Conservation (phyloP, 2,888 invertebrate species). For the Hypomecis punctinalis region DNA sequence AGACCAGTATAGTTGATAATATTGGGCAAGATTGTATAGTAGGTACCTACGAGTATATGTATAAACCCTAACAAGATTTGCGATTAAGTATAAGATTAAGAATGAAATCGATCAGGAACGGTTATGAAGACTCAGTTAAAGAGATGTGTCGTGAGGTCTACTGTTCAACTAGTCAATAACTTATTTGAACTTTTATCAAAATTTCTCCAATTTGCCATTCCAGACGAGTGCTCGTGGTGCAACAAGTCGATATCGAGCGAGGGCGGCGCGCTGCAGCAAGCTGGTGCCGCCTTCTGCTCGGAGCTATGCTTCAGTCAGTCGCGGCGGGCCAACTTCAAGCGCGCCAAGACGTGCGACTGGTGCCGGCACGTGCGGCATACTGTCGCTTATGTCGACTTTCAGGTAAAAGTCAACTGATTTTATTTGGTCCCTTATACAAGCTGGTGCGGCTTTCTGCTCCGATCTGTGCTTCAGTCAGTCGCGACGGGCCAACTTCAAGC, state of each 20-base stretch:
- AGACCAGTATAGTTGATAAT: too few relatives aligned
- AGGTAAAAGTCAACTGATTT: conserved; percentile 74
- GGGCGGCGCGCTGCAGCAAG: conserved; percentile 77
- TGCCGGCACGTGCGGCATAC: conserved; percentile 95
- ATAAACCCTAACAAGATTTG: too few relatives aligned
- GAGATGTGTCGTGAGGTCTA: too few relatives aligned
- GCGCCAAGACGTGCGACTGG: conserved; percentile 97
- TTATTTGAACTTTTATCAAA: background rate
- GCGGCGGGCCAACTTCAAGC: conserved; percentile 94
- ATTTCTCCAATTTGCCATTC: conserved; percentile 39
- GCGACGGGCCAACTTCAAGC: conserved; percentile 94
- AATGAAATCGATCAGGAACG: too few relatives aligned
- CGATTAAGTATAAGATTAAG: too few relatives aligned
- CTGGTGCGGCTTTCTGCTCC: conserved; percentile 89
- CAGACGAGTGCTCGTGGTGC: conserved; percentile 91
- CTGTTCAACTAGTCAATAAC: too few relatives aligned
- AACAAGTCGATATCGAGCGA: conserved; percentile 87
- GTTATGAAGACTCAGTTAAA: too few relatives aligned
- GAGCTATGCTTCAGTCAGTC: conserved; percentile 96
- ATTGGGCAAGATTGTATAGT: too few relatives aligned
- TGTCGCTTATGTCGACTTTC: conserved; percentile 95
- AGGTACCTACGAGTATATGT: too few relatives aligned
- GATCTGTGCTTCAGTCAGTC: conserved; percentile 96
- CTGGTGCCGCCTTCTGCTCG: conserved; percentile 89
- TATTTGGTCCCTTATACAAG: conserved; percentile 50